A percentile compares a stretch with the other conserved stretches of the same genome.
Conservation (phyloP, 2,113 vertebrate genomes). For the Electrona antarctica region DNA sequence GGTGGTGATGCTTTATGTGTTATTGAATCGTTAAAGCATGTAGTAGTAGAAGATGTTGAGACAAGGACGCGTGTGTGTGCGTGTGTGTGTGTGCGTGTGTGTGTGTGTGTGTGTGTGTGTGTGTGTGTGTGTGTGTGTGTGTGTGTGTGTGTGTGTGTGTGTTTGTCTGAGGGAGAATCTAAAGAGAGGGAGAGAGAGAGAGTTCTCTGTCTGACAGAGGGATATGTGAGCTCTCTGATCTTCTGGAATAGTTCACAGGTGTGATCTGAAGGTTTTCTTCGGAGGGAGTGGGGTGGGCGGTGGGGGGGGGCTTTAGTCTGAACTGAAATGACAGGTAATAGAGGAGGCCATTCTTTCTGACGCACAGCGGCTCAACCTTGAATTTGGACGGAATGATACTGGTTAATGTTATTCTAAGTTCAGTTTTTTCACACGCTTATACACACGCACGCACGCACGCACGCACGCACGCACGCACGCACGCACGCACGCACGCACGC, state of each 20-base stretch:
- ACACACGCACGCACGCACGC: too few species aligned
- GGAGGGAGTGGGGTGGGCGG: conserved; percentile 53
- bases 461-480: too few species aligned
- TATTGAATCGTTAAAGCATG: conserved; percentile 66
- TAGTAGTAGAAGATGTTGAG: conserved; percentile 45
- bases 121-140: not conserved
- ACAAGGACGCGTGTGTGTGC: conserved; percentile 17
- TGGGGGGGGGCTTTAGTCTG: conserved; percentile 39
- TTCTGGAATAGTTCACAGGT: conserved; percentile 78
- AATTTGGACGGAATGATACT: conserved; percentile 41
- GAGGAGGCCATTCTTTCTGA: conserved; percentile 51
- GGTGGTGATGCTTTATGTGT: conserved; percentile 36
- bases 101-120: conserved; percentile 2
- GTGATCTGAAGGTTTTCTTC: conserved; percentile 57
- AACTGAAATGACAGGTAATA: conserved; percentile 62
- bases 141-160: conserved; percentile 9
- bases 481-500: too few species aligned
- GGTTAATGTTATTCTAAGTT: conserved; percentile 18
- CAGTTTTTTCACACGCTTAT: too few species aligned
- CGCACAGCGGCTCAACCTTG: conserved; percentile 34
- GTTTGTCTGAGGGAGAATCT: conserved; percentile 29
- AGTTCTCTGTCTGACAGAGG: conserved; percentile 42
- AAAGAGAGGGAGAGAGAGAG: conserved; percentile 33
- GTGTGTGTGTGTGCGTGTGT: not conserved
- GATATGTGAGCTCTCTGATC: conserved; percentile 60